Base-by-base conservation (phyloP, 1,140 invertebrate genomes). In the Pseudomyrmex concolor region DNA sequence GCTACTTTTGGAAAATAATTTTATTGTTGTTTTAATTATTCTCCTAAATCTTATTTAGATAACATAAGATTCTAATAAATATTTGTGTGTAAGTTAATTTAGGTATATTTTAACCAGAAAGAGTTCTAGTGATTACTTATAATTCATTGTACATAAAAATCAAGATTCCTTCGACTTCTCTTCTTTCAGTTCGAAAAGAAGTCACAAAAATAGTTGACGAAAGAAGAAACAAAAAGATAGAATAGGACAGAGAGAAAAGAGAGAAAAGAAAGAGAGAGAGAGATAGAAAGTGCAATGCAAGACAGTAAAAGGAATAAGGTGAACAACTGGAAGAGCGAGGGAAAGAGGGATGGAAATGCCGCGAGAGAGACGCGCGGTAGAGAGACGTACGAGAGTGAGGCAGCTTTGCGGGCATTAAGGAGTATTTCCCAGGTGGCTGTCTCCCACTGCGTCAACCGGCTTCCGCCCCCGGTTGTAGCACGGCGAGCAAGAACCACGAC, bases 391-490 rank as follows among this genome's bases (percentile, higher is more conserved):
- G 73, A 62, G 78, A 63, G 78, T 19, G 77, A 86, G 74, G 60
- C 81, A 89, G 89, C 84, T 91, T 89, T 87, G 85, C 84, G 88
- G 80, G 88, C 86, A 91, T 91, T 91, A 91, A 88, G 60, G 70
- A 81, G 82, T 90, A 91, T 91, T 91, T 91, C 90, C 90, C 90
- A 90, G 86, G 90, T 90, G 90, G 88, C 90, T 76, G 48, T 78
- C 77, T 73, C 85, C 62, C 70, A 81, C 86, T 85, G 67, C 78
- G 83, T 83, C 85, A 71, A 82, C 78, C 72, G 70, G 84, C 80
- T 84, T 89, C 57, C 82, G 57, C 34, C 25, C 19, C 51, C 50
- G 73, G 81, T 71, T 84, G 70, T 64, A 48, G 77, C 50, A 73
- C 64, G 77, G 63, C 73, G 57, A 84, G 67, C 80, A 77, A 70